A percentile compares a stretch with the other conserved stretches of the same genome.
Conservation (phyloP, 2,888 invertebrate genomes). For the Phorcus lineatus region DNA sequence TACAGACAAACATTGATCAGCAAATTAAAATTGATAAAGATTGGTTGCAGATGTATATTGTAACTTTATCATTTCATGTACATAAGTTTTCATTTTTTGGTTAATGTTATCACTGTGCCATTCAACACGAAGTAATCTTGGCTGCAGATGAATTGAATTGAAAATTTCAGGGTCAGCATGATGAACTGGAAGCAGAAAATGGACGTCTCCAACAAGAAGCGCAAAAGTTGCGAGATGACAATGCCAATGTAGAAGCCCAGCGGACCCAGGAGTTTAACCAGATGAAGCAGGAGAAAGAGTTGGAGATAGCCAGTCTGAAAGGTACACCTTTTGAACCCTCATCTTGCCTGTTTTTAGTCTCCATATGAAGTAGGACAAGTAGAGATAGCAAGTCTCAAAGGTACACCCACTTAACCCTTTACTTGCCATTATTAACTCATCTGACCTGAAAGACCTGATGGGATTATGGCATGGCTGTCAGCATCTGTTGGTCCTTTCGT, state of each 20-base stretch:
- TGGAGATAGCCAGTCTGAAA: conserved; percentile 59
- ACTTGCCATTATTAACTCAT: too few relatives aligned
- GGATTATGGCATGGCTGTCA: too few relatives aligned
- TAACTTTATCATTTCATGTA: too few relatives aligned
- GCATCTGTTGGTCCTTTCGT: too few relatives aligned
- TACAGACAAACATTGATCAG: too few relatives aligned
- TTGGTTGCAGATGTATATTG: too few relatives aligned
- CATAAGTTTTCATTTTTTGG: too few relatives aligned
- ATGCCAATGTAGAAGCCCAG: conserved; percentile 50
- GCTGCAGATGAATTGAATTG: too few relatives aligned
- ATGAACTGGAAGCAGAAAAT: conserved; percentile 59
- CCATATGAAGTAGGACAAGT: conserved; percentile 27
- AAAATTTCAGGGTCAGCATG: conserved; percentile 57
- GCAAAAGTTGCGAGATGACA: conserved; percentile 53
- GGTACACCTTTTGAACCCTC: conserved; percentile 42
- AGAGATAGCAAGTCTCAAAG: conserved; percentile 58
- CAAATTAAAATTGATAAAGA: too few relatives aligned
- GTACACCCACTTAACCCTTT: conserved; percentile 36
- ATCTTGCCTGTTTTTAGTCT: neutral
- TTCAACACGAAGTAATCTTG: too few relatives aligned
- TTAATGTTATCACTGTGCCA: too few relatives aligned
- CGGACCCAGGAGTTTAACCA: conserved; percentile 58
- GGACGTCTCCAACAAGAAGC: conserved; percentile 48
- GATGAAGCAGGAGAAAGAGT: conserved; percentile 62
- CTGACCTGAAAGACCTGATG: too few relatives aligned